Percentiles rank a stretch among this genome's conserved stretches.
phyloP scores from a whole-genome alignment of 2,888 invertebrate genomes.

The Hyles lineata region DNA sequence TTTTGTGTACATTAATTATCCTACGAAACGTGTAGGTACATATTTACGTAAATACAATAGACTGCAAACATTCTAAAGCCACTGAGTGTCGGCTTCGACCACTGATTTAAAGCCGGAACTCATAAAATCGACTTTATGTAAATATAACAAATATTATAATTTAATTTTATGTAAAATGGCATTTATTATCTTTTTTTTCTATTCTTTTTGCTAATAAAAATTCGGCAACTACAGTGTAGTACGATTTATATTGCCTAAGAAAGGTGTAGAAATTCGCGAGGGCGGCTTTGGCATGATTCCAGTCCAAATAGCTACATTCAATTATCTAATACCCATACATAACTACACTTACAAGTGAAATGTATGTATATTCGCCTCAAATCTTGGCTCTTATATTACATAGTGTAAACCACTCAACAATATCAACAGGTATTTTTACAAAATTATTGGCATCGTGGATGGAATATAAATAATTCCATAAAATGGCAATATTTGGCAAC shows the following conservation, averaged over 20 bases:
- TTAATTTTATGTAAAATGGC: no score
- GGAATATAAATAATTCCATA: neutral
- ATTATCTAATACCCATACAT: slow-evolving; percentile 5
- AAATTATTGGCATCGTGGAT: neutral
- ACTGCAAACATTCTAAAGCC: slow-evolving; percentile 41
- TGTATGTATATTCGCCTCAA: neutral
- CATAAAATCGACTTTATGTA: neutral
- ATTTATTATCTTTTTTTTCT: no score
- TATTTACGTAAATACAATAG: slow-evolving; percentile 39
- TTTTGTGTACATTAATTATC: slow-evolving; percentile 54
- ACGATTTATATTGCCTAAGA: no score
- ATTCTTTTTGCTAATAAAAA: no score
- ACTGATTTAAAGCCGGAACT: neutral
- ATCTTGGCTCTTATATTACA: neutral
- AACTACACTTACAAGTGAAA: neutral
- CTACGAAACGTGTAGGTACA: slow-evolving; percentile 66
- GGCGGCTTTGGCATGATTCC: neutral
- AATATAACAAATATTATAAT: neutral
- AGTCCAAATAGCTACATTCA: neutral
- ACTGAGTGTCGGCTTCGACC: neutral
- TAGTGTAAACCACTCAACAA: no score
- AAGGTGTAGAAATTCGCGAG: no score
- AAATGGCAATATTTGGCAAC: slow-evolving; percentile 25
- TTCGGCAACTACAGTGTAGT: no score
- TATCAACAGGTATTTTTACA: neutral